Evolutionary conservation across 2,888 invertebrate genomes (phyloP), one percentile per base, ranked within the genome.

Genomic region (Agriopis marginaria): DNA sequence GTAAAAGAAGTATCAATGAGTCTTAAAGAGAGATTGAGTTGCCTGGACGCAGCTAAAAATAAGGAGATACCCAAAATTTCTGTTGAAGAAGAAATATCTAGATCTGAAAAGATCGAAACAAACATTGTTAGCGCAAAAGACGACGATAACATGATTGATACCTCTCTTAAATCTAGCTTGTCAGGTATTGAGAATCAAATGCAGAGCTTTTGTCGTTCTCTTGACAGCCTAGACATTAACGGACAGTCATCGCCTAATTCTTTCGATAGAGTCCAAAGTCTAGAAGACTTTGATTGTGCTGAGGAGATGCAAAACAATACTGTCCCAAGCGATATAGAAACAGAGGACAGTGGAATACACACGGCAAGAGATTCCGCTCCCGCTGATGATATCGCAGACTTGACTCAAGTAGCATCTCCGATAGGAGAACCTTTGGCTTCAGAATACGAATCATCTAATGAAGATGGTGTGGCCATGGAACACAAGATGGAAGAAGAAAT

Each of bases 321-420:
- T 49, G 95, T 95, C 58, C 94, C 94, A 69, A 95, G 95, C 73
- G 95, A 96, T 77, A 96, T 95, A 54, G 97, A 96, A 86, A 95
- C 96, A 51, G 97, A 97, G 88, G 97, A 97, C 83, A 97, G 96
- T 73, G 97, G 97, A 3, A 96, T 97, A 73, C 97, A 97, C 78
- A 96, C 97, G 7, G 97, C 97, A 3, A 96, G 97, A 83, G 97
- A 97, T 66, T 97, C 97, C 79, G 96, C 96, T 44, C 97, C 97
- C 79, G 96, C 96, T 59, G 97, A 97, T 85, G 97, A 97, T 78
- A 95, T 96, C 23, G 95, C 95, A 63, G 96, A 96, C 81, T 86
- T 92, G 74, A 90, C 91, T 70, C 92, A 93, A 85, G 91, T 93
- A 71, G 92, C 93, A 66, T 93, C 93, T 74, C 93, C 93, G 12